These are phyloP conservation scores for Limnephilus lunatus DNA, from an alignment of 2,888 invertebrate species.

Conservation along the genomic window DNA sequence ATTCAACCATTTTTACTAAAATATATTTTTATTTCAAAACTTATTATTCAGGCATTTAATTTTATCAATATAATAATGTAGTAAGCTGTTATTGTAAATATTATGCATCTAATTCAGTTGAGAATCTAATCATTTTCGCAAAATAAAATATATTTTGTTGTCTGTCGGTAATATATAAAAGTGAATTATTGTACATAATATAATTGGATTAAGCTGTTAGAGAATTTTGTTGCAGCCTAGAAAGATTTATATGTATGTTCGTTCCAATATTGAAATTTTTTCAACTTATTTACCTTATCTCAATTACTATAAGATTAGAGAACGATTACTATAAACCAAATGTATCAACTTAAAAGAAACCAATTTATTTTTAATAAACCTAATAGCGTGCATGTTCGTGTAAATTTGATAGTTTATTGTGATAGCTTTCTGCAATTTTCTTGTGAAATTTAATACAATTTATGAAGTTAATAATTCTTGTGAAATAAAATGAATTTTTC, in stretches of 20 bases:
- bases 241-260: neutral
- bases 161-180: too few relatives aligned
- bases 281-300: neutral
- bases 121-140: neutral
- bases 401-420: slow-evolving; percentile 13
- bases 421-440: neutral
- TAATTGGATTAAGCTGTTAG: too few relatives aligned
- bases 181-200: too few relatives aligned
- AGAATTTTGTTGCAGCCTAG: neutral
- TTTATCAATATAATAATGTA: neutral
- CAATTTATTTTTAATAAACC: neutral
- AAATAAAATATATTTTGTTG: too few relatives aligned
- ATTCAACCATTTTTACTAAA: neutral
- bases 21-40: neutral
- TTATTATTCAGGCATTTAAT: neutral
- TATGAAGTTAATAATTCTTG: neutral
- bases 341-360: neutral
- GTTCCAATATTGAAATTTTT: neutral
- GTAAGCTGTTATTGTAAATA: too few relatives aligned
- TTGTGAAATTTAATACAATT: neutral
- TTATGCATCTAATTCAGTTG: neutral
- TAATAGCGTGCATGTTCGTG: neutral
- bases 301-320: neutral
- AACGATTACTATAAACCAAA: neutral
- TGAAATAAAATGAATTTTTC: neutral